A percentile compares a stretch with the other conserved stretches of the same genome.
Evolutionary conservation across 1,140 invertebrate species (phyloP).

Genomic region (Ips nitidus): DNA sequence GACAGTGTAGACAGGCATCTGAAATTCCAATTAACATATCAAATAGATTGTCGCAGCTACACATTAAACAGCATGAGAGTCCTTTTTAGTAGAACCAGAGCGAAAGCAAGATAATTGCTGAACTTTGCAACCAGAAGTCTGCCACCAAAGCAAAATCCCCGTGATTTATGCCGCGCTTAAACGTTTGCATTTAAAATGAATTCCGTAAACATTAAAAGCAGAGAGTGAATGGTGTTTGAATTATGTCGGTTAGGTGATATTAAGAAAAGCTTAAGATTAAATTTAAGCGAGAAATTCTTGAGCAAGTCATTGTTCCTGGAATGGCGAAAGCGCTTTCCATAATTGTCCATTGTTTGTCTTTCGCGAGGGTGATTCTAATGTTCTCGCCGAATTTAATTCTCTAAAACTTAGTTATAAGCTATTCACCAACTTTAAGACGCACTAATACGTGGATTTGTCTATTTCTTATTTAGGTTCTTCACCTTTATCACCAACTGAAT

Average conservation of each 20-base stretch:
- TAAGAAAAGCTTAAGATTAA: slow-evolving; percentile 23
- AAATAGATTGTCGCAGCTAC: slow-evolving; percentile 16
- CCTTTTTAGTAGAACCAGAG: slow-evolving; percentile 9
- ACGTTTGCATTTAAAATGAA: slow-evolving; percentile 32
- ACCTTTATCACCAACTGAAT: not conserved
- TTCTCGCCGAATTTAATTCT: slow-evolving; percentile 28
- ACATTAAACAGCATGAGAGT: slow-evolving; percentile 13
- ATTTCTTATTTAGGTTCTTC: not conserved
- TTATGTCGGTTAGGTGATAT: slow-evolving; percentile 31
- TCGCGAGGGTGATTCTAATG: slow-evolving; percentile 14
- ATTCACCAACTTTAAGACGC: not conserved
- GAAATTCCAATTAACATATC: slow-evolving; percentile 16
- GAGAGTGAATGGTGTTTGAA: slow-evolving; percentile 29
- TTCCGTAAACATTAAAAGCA: slow-evolving; percentile 32
- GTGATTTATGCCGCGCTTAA: slow-evolving; percentile 28
- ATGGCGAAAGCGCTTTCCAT: slow-evolving; percentile 17
- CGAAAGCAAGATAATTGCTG: slow-evolving; percentile 27
- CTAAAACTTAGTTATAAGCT: slow-evolving; percentile 21
- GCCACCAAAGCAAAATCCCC: slow-evolving; percentile 25
- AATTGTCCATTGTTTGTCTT: slow-evolving; percentile 27
- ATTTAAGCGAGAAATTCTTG: slow-evolving; percentile 25
- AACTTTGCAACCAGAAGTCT: slow-evolving; percentile 25
- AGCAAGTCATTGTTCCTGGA: slow-evolving; percentile 17
- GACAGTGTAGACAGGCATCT: not conserved
- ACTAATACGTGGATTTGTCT: no score